Conservation (phyloP, 2,113 vertebrate species). For the Nesogale talazaci region DNA sequence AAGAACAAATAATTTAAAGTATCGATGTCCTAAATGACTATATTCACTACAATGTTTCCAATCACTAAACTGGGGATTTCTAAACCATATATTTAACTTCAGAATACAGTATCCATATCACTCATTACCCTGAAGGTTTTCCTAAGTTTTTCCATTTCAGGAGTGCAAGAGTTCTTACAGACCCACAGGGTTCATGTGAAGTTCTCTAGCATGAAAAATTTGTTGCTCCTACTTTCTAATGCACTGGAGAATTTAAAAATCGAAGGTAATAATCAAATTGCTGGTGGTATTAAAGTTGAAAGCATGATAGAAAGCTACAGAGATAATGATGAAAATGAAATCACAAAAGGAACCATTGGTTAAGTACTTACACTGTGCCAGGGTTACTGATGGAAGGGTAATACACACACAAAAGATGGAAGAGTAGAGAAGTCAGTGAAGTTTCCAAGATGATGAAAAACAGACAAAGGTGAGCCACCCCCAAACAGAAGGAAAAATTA, state of each 20-base stretch:
- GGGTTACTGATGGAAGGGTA: constrained; percentile 74
- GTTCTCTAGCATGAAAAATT: background rate
- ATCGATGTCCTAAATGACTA: constrained; percentile 16
- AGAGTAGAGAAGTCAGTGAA: constrained; percentile 60
- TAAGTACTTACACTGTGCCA: constrained; percentile 73
- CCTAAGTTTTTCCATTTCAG: constrained; percentile 13
- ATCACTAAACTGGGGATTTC: background rate
- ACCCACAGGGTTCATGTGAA: constrained; percentile 51
- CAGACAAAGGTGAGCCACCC: constrained; percentile 41
- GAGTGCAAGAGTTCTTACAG: background rate
- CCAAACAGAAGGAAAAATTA: background rate
- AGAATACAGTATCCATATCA: no score
- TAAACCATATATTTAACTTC: background rate
- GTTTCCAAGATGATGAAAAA: constrained; percentile 70
- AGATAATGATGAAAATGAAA: constrained; percentile 51
- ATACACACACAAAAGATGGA: constrained; percentile 49
- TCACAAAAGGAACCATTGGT: constrained; percentile 67
- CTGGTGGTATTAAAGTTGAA: constrained; percentile 37
- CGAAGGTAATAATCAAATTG: constrained; percentile 44
- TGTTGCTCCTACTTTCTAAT: constrained; percentile 29
- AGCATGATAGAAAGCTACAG: constrained; percentile 52
- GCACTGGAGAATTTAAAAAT: constrained; percentile 35
- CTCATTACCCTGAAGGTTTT: background rate
- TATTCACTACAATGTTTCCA: background rate
- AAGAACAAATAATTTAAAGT: constrained; percentile 39